These are phyloP conservation scores for Paedocypris sp. DNA, from an alignment of 2,113 vertebrate genomes.

Conservation along the genomic window DNA sequence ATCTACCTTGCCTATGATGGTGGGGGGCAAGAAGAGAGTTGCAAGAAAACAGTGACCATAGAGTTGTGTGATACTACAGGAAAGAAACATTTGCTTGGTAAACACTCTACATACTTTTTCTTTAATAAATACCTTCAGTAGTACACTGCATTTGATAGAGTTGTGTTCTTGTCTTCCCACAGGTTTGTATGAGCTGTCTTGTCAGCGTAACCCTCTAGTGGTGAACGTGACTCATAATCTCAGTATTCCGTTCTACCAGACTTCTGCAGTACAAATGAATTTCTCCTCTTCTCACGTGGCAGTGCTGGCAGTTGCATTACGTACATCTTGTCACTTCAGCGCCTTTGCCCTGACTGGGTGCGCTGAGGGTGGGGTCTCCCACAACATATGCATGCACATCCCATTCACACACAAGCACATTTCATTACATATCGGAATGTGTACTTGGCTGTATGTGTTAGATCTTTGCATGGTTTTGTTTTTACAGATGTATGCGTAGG, in stretches of 20 bases:
- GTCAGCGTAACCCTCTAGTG: conserved; percentile 74
- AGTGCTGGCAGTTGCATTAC: conserved; percentile 72
- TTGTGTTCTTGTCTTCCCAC: not conserved
- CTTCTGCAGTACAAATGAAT: conserved; percentile 64
- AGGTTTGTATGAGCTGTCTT: conserved; percentile 77
- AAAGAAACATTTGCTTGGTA: conserved; percentile 75
- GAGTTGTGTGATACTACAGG: conserved; percentile 64
- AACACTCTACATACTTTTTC: conserved; percentile 1
- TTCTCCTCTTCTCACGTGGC: conserved; percentile 76
- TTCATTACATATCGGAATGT: not conserved
- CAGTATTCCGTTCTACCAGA: conserved; percentile 47
- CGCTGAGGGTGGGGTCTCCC: conserved; percentile 59
- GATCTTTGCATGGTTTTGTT: too few species aligned
- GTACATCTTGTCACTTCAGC: conserved; percentile 63
- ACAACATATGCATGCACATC: conserved; percentile 43
- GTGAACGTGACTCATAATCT: conserved; percentile 64
- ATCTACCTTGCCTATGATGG: conserved; percentile 80
- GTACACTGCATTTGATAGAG: not conserved
- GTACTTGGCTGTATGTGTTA: too few species aligned
- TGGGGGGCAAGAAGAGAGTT: conserved; percentile 49
- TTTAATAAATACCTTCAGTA: not conserved
- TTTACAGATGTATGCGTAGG: conserved; percentile 53
- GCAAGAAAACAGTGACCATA: conserved; percentile 58
- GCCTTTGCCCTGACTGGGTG: conserved; percentile 61
- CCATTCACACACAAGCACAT: conserved; percentile 16